A percentile compares a stretch with the other conserved stretches of the same genome.
Conservation (phyloP, 2,113 vertebrate genomes). For the Stegostoma tigrinum region DNA sequence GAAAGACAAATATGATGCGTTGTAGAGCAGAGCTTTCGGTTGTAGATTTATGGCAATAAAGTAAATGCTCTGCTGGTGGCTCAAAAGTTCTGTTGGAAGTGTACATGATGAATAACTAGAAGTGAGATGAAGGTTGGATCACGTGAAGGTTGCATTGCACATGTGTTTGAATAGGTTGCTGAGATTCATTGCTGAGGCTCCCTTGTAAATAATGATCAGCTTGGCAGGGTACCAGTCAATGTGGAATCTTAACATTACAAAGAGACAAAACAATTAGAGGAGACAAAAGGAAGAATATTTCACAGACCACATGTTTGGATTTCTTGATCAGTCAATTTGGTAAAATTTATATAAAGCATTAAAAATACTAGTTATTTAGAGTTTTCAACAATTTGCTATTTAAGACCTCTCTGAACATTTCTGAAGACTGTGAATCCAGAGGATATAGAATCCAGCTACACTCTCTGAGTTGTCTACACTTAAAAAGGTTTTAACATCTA, state of each 20-base stretch:
- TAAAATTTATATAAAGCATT: not conserved
- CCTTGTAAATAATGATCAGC: not conserved
- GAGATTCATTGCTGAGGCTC: not conserved
- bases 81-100: not conserved
- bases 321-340: not conserved
- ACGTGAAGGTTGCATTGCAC: not conserved
- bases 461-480: not conserved
- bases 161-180: not conserved
- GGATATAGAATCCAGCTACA: not conserved
- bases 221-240: not conserved
- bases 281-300: no score
- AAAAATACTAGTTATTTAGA: not conserved
- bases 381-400: not conserved
- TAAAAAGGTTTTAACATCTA: not conserved
- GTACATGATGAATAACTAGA: not conserved
- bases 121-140: not conserved
- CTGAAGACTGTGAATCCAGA: not conserved
- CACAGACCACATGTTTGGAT: not conserved
- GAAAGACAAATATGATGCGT: not conserved
- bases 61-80: not conserved
- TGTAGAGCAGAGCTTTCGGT: not conserved
- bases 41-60: not conserved
- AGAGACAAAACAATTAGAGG: no score
- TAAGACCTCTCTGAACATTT: not conserved
- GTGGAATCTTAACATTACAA: not conserved